phyloP scores from a whole-genome alignment of 2,888 invertebrate species.

The Hedya salicella region DNA sequence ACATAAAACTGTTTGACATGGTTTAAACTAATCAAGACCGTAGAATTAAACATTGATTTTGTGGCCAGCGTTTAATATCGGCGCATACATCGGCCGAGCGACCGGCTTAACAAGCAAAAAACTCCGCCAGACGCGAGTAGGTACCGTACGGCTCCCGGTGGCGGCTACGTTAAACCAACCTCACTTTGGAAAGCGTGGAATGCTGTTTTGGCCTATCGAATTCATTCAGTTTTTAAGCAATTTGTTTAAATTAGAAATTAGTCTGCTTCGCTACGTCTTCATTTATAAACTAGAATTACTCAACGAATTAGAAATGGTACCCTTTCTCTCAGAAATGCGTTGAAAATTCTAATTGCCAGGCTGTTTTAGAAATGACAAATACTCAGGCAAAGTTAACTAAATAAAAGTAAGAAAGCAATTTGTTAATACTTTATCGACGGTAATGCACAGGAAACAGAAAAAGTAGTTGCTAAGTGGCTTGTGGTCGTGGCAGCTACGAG shows the following conservation, averaged over 20 bases:
- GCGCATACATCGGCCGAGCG: conserved; percentile 30
- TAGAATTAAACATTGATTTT: conserved; percentile 30
- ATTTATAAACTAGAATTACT: conserved; percentile 28
- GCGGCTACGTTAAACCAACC: conserved; percentile 17
- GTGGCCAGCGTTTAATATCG: conserved; percentile 22
- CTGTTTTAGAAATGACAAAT: not conserved
- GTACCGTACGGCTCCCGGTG: conserved; percentile 14
- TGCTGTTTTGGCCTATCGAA: conserved; percentile 43
- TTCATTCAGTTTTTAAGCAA: conserved; percentile 41
- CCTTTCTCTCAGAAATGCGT: conserved; percentile 21
- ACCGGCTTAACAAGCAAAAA: conserved; percentile 43
- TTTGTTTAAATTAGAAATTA: conserved; percentile 45
- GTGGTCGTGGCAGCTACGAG: conserved; percentile 39
- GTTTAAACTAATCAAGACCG: conserved; percentile 16
- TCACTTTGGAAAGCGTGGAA: conserved; percentile 47
- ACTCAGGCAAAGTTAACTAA: not conserved
- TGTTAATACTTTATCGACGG: conserved; percentile 2
- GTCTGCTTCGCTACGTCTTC: conserved; percentile 32
- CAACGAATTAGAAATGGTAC: conserved; percentile 27
- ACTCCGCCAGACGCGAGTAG: conserved; percentile 20
- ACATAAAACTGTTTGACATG: not conserved
- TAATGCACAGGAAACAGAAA: conserved; percentile 21
- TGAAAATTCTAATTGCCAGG: conserved; percentile 11
- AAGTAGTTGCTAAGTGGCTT: conserved; percentile 18
- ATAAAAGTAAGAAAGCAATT: not conserved